phyloP scores from a whole-genome alignment of 2,797 vertebrate genomes.

The Neosilurus mollespiculum region DNA sequence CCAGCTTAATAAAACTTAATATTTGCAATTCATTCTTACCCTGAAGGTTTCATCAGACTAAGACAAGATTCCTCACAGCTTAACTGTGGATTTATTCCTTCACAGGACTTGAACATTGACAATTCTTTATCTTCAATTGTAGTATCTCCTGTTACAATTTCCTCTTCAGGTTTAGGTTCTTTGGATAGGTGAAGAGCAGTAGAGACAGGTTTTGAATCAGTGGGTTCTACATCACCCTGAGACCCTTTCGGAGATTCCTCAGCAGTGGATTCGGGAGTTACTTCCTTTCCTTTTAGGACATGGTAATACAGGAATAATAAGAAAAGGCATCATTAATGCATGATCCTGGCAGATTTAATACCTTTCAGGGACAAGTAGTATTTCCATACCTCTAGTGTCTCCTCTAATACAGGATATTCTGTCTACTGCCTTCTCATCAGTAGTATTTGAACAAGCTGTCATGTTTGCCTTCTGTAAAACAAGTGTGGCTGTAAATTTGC shows the following conservation, averaged over 20 bases:
- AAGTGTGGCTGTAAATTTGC: neutral
- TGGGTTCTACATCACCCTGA: neutral
- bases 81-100: neutral
- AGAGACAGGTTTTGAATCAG: neutral
- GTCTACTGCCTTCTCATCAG: neutral
- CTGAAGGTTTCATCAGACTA: neutral
- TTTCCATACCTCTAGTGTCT: constrained; percentile 20
- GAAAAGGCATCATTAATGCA: neutral
- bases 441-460: neutral
- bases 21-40: constrained; percentile 18
- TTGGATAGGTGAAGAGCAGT: neutral
- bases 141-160: neutral
- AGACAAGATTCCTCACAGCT: neutral
- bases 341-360: neutral
- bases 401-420: neutral
- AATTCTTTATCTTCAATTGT: constrained; percentile 1
- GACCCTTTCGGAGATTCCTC: neutral
- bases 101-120: neutral
- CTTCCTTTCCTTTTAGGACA: constrained; percentile 17
- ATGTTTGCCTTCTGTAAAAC: neutral
- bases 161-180: neutral
- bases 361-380: neutral
- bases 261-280: neutral
- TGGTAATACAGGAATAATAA: neutral
- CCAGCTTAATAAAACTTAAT: neutral